phyloP scores from a whole-genome alignment of 2,113 vertebrate genomes.

The Saiga tatarica region DNA sequence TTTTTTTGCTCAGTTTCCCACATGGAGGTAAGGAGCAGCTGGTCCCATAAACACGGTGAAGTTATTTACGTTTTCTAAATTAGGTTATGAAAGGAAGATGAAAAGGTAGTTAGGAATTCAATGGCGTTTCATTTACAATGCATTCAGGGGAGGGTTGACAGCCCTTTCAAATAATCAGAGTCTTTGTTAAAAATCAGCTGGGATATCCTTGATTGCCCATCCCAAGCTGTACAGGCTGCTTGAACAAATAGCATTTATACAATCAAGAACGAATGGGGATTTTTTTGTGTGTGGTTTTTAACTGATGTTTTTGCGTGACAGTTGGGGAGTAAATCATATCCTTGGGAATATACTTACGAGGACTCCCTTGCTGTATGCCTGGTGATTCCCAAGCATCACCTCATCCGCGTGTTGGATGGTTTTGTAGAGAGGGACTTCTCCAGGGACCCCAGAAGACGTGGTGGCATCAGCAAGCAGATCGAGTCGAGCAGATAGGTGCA shows the following conservation, averaged over 20 bases:
- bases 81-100: slow-evolving; percentile 54
- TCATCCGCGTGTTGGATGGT: neutral
- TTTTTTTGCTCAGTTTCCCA: slow-evolving; percentile 38
- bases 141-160: slow-evolving; percentile 26
- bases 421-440: neutral
- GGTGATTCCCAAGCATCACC: neutral
- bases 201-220: neutral
- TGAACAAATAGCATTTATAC: neutral
- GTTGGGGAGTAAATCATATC: neutral
- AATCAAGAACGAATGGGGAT: neutral
- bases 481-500: neutral
- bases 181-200: slow-evolving; percentile 69
- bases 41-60: slow-evolving; percentile 23
- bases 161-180: slow-evolving; percentile 56
- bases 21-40: slow-evolving; percentile 34
- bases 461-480: neutral
- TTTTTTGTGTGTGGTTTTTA: neutral
- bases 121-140: slow-evolving; percentile 20
- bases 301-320: neutral
- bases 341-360: neutral
- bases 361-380: neutral
- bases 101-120: slow-evolving; percentile 59
- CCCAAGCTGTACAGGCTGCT: neutral
- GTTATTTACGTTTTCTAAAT: slow-evolving; percentile 72
- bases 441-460: neutral